Conservation (phyloP, 2,888 invertebrate genomes). For the Steinernema carpocapsae region DNA sequence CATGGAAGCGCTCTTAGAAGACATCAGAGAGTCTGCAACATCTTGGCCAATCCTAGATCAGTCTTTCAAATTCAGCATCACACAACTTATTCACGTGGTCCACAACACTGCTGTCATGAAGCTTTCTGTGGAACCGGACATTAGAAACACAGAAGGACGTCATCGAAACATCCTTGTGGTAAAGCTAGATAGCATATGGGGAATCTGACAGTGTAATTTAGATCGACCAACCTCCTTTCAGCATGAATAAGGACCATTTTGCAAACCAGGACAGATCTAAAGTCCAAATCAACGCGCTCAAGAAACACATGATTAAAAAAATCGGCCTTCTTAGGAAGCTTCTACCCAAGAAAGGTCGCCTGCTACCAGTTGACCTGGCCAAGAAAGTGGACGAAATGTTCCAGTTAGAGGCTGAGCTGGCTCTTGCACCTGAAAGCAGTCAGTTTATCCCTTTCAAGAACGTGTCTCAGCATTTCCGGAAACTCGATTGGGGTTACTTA, state of each 20-base stretch:
- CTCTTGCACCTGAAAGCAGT: background rate
- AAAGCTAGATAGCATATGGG: background rate
- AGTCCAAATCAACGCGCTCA: background rate
- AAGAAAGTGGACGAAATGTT: background rate
- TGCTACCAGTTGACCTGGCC: background rate
- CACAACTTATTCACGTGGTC: background rate
- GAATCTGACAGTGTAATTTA: background rate
- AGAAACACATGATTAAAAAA: background rate
- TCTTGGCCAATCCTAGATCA: background rate
- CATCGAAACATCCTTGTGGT: background rate
- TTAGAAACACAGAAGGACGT: background rate
- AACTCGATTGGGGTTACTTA: background rate
- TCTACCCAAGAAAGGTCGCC: background rate
- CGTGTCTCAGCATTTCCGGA: too few relatives aligned
- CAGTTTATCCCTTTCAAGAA: background rate
- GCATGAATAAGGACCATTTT: background rate
- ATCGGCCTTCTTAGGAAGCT: background rate
- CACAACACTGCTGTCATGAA: background rate
- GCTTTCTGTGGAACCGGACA: background rate
- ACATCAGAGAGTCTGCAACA: background rate
- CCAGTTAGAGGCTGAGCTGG: background rate
- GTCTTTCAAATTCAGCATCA: background rate
- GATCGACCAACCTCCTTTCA: background rate
- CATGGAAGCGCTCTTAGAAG: background rate
- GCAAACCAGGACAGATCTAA: background rate